Conservation (phyloP, 2,888 invertebrate genomes). For the Tridacna gigas region DNA sequence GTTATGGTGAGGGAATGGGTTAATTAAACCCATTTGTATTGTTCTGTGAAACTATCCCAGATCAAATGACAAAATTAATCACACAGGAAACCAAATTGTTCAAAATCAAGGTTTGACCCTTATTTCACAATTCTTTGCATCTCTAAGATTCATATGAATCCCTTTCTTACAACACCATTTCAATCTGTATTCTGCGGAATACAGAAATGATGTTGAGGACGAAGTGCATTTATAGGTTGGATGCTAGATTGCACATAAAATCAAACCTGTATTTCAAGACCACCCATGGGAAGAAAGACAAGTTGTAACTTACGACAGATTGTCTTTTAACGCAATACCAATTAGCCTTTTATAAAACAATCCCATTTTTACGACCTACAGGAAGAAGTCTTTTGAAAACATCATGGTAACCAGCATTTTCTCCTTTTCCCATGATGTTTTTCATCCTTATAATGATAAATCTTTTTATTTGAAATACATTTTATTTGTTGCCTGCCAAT, state of each 20-base stretch:
- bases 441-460: background rate
- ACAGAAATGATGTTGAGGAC: too few species aligned
- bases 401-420: background rate
- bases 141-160: too few species aligned
- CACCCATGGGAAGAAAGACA: too few species aligned
- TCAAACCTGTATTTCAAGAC: too few species aligned
- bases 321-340: background rate
- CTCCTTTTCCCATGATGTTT: background rate
- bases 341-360: background rate
- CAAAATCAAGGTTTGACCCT: background rate
- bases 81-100: background rate
- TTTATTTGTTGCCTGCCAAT: too few species aligned
- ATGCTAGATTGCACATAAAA: too few species aligned
- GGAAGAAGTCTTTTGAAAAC: background rate
- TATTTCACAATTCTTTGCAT: too few species aligned
- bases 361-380: background rate
- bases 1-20: background rate
- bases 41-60: background rate
- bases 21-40: background rate
- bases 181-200: too few species aligned
- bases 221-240: too few species aligned
- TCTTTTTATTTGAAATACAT: background rate
- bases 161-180: too few species aligned
- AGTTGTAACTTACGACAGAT: too few species aligned
- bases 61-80: conserved; percentile 1